Evolutionary conservation across 2,113 vertebrate species (phyloP).

Genomic region (Urocolius indicus): DNA sequence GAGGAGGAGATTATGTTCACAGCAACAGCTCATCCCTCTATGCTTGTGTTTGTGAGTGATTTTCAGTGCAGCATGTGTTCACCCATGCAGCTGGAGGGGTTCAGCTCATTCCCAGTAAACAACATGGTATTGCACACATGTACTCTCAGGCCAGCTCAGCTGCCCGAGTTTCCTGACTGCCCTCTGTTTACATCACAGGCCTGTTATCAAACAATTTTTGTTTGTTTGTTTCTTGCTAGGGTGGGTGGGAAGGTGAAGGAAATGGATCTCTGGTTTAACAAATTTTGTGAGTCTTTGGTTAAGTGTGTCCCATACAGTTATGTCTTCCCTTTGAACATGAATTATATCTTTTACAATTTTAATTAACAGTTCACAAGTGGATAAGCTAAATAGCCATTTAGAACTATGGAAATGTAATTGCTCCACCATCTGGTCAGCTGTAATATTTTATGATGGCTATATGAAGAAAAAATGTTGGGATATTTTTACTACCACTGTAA

Average conservation of each 20-base stretch:
- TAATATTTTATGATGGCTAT: constrained; percentile 74
- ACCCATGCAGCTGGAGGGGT: neutral
- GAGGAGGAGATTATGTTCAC: neutral
- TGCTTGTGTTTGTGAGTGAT: neutral
- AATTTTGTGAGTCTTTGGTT: neutral
- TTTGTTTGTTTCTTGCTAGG: neutral
- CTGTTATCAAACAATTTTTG: neutral
- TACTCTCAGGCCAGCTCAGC: neutral
- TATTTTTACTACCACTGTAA: neutral
- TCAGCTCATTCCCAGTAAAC: neutral
- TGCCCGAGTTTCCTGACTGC: neutral
- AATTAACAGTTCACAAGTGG: constrained; percentile 65
- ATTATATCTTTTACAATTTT: constrained; percentile 53
- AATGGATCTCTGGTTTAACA: neutral
- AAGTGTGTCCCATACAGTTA: constrained; percentile 12
- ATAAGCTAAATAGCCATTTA: constrained; percentile 75
- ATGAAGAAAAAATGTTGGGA: constrained; percentile 38
- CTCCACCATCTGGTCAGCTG: constrained; percentile 85
- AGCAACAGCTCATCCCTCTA: neutral
- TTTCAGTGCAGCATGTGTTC: neutral
- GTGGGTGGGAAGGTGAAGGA: neutral
- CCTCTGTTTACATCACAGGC: neutral
- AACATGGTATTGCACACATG: neutral
- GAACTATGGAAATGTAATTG: constrained; percentile 81
- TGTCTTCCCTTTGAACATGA: constrained; percentile 28